Base-by-base conservation (phyloP, 2,113 vertebrate genomes). In the Entelurus aequoreus region DNA sequence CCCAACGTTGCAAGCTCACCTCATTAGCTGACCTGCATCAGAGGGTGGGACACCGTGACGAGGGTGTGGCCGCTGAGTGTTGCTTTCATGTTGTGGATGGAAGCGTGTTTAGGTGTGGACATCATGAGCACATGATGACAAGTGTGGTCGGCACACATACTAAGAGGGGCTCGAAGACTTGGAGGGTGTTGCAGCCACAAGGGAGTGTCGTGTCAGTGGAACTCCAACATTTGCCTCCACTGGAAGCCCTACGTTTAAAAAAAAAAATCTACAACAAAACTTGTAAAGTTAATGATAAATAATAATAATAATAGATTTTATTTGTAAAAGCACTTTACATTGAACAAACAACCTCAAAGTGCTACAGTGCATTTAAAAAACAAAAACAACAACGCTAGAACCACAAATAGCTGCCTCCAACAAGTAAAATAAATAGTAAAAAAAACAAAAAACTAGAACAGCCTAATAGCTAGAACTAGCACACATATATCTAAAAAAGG, bases 131-230 rank as follows among this genome's bases (percentile, higher is more conserved):
- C 51, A 75, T 66, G 75, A 79, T 79, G 72, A 77, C 68, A 68
- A 59, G 63, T 65, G 58, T 63, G 51, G 75, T 71, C 74, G 56
- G 59, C 70, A 49, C 50, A n/a, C 40, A 28, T 4, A 60, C 37
- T 35, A 70, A 60, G 54, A 52, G 16, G 63, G 80, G 77, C 74
- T 80, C 78, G 64, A 86, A 76, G 64, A 71, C 68, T 80, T 74
- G 66, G 72, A 6, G 60, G 68, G 38, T 79, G 68, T 82, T 83
- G 81, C 71, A 66, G 67, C 72, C 81, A 84, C 78, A 79, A 78
- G 78, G 73, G 69, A 82, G 80, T 69, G 84, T 86, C 82, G 58
- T 28, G 63, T 84, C 67, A 74, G 71, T 86, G 82, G 76, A 9
- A 53, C 71, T 57, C 72, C 72, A 76, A 71, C 63, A 36, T 77